Base-by-base conservation (phyloP, 2,797 vertebrate species). In the Sebastes hubbsi region DNA sequence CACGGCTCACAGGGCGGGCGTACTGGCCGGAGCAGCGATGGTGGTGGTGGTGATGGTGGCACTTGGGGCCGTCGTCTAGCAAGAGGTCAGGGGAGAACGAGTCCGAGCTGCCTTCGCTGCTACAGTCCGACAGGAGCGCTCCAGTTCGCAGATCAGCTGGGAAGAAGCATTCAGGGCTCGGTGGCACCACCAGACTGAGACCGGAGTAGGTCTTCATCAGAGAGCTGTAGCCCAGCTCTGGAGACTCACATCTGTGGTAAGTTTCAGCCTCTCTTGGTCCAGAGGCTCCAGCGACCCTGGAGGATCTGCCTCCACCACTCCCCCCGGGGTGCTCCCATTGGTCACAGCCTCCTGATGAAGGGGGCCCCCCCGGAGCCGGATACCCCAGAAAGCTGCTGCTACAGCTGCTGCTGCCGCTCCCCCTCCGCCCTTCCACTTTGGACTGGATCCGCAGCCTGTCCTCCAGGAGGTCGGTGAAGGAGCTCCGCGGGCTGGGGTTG, bases 91-190 rank as follows among this genome's bases (percentile, higher is more conserved):
- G 97, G 0, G 98, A 98, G 77, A 97, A 98, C 2, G 97, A 98
- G 72, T 99, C 97, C 0, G 95, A 94, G 89, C 97, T 98, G 78
- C 97, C 96, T 79, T 98, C 97, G 1, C 97, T 98, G 94, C 98
- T 98, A 87, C 97, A 98, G 88, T 99, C 97, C 0, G 97, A 99
- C 2, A 93, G 94, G 46, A 97, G 95, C 0, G 96, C 97, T 78
- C 94, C 95, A 8, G 96, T 91, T 78, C 95, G 93, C 11, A 97
- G 95, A 62, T 98, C 97, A 62, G 96, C 82, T 8, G 96, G 95
- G 85, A 96, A 96, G 75, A 96, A 96, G 34, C 64, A 87, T 75
- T 99, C 97, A 0, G 97, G 97, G 81, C 96, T 97, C 49, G 95
- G 96, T 0, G 96, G 95, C 49, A 96, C 95, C 8, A 96, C 94